Conservation (phyloP, 2,888 invertebrate species). For the Leptogaster cylindrica region DNA sequence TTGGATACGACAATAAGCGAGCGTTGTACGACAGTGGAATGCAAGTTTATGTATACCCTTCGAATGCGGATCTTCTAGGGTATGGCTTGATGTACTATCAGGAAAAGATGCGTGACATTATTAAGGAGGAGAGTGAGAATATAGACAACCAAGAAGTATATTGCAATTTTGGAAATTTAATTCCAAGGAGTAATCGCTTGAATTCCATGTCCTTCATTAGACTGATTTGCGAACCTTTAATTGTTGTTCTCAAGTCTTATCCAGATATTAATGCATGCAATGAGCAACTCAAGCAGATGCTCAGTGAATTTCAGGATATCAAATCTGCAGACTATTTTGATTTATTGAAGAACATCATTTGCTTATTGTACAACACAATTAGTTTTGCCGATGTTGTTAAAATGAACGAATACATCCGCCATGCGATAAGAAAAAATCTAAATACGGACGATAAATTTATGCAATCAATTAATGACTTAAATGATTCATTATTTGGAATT, state of each 20-base stretch:
- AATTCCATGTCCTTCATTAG: conserved; percentile 54
- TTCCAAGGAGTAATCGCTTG: conserved; percentile 54
- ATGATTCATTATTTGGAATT: conserved; percentile 36
- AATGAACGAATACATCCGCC: conserved; percentile 55
- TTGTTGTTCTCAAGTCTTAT: conserved; percentile 48
- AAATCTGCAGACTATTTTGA: conserved; percentile 1
- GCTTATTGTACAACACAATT: conserved; percentile 62
- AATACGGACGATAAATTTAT: too few relatives aligned
- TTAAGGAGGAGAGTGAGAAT: conserved; percentile 50
- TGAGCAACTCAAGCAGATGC: background rate
- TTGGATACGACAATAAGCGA: conserved; percentile 55
- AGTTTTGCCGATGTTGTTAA: conserved; percentile 56
- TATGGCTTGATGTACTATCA: conserved; percentile 59
- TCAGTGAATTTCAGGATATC: background rate
- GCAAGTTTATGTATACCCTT: conserved; percentile 61
- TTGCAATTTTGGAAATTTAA: conserved; percentile 51
- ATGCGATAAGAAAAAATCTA: too few relatives aligned
- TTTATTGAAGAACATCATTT: conserved; percentile 54
- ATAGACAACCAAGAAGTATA: background rate
- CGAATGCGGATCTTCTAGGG: conserved; percentile 58
- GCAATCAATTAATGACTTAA: conserved; percentile 28
- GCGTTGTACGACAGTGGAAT: conserved; percentile 59
- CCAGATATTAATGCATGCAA: background rate
- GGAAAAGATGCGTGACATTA: conserved; percentile 57
- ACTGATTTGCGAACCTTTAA: conserved; percentile 55